These are phyloP conservation scores for Chloroceryle inda DNA, from an alignment of 2,797 vertebrate species.

Conservation along the genomic window DNA sequence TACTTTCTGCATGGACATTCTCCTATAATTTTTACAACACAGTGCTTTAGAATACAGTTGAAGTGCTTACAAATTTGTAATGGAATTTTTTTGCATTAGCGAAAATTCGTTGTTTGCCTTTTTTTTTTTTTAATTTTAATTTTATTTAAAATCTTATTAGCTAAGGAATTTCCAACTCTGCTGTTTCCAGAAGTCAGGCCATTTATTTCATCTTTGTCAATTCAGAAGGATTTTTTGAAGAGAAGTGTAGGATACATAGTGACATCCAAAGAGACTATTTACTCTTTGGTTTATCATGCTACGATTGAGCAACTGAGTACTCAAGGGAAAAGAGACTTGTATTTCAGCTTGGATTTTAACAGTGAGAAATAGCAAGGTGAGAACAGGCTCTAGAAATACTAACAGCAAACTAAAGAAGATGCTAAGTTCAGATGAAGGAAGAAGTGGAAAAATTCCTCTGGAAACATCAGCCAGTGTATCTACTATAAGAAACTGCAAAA, in stretches of 20 bases:
- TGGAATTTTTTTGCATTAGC: neutral
- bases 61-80: neutral
- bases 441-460: neutral
- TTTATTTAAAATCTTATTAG: neutral
- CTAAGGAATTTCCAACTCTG: neutral
- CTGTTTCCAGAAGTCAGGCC: neutral
- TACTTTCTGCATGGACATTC: neutral
- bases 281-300: neutral
- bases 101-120: too few species aligned
- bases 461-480: neutral
- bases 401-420: neutral
- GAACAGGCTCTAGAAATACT: neutral
- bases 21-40: neutral
- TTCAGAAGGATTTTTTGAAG: neutral
- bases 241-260: neutral
- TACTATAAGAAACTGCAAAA: accelerated
- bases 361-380: neutral
- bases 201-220: neutral
- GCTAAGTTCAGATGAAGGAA: neutral
- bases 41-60: neutral
- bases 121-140: neutral
- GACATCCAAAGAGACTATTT: neutral
- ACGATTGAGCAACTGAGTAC: neutral
- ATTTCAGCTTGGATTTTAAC: neutral
- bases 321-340: neutral